These are phyloP conservation scores for Oreonectes daqikongensis DNA, from an alignment of 2,797 vertebrate species.

Conservation along the genomic window DNA sequence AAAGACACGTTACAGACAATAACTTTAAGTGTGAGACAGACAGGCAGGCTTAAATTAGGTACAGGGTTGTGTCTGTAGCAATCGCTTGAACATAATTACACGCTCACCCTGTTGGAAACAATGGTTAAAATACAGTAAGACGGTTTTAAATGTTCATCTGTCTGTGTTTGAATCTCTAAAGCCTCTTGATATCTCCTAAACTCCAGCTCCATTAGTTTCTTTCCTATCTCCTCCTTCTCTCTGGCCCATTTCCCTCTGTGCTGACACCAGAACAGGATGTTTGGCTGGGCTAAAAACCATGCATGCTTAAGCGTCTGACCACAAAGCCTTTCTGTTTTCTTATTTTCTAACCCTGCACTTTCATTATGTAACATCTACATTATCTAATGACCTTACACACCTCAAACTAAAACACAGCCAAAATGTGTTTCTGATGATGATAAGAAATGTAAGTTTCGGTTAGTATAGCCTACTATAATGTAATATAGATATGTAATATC, in stretches of 20 bases:
- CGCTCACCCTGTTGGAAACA: neutral
- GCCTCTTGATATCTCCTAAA: conserved; percentile 1
- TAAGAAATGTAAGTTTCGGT: neutral
- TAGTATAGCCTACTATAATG: too few species aligned
- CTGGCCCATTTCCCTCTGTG: neutral
- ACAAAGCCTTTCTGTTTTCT: neutral
- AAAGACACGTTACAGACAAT: too few species aligned
- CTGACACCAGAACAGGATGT: conserved; percentile 8
- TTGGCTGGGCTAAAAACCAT: neutral
- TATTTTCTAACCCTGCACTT: neutral
- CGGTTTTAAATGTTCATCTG: neutral
- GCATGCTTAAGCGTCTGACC: conserved; percentile 12
- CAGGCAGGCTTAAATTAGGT: neutral
- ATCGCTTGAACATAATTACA: conserved; percentile 5
- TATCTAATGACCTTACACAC: neutral
- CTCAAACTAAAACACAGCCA: neutral
- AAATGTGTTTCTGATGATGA: neutral
- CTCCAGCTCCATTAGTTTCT: neutral
- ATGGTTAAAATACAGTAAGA: neutral
- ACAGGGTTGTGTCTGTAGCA: neutral
- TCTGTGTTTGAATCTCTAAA: neutral
- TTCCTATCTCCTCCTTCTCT: neutral
- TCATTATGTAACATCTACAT: neutral
- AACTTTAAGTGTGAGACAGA: neutral
- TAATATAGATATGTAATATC: too few species aligned